phyloP scores from a whole-genome alignment of 2,888 invertebrate species.

The Trissoscelio sp. region DNA sequence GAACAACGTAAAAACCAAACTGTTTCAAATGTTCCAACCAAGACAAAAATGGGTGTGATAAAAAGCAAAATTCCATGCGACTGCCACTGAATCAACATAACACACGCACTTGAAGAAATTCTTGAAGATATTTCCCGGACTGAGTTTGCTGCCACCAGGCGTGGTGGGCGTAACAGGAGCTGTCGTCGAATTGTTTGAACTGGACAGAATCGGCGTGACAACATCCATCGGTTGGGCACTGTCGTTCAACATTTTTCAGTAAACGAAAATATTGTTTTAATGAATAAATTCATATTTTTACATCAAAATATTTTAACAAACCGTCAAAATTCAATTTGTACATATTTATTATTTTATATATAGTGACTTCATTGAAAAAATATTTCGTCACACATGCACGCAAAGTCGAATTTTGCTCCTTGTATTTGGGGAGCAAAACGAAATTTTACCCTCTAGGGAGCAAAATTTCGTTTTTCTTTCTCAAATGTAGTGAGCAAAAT shows the following conservation, averaged over 20 bases:
- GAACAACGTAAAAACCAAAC: conserved; percentile 40
- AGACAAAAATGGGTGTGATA: conserved; percentile 69
- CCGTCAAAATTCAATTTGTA: too few relatives aligned
- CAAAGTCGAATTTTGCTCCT: too few relatives aligned
- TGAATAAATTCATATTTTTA: too few relatives aligned
- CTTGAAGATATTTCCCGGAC: conserved; percentile 96
- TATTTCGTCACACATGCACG: too few relatives aligned
- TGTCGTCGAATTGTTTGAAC: conserved; percentile 82
- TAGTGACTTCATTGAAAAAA: too few relatives aligned
- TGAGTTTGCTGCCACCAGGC: conserved; percentile 88
- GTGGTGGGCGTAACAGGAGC: conserved; percentile 86
- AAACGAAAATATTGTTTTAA: conserved; percentile 44
- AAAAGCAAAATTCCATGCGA: conserved; percentile 77
- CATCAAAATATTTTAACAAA: too few relatives aligned
- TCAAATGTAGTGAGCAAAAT: too few relatives aligned
- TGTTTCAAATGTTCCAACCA: too few relatives aligned
- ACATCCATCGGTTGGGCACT: conserved; percentile 81
- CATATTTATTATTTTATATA: too few relatives aligned
- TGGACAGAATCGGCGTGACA: conserved; percentile 77
- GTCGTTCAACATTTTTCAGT: conserved; percentile 70
- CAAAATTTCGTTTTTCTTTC: too few relatives aligned
- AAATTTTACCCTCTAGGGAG: too few relatives aligned
- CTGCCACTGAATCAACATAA: conserved; percentile 72
- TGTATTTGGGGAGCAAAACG: too few relatives aligned
- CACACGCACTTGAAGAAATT: conserved; percentile 97